Base-by-base conservation (phyloP, 2,113 vertebrate species). In the Octodon degus region DNA sequence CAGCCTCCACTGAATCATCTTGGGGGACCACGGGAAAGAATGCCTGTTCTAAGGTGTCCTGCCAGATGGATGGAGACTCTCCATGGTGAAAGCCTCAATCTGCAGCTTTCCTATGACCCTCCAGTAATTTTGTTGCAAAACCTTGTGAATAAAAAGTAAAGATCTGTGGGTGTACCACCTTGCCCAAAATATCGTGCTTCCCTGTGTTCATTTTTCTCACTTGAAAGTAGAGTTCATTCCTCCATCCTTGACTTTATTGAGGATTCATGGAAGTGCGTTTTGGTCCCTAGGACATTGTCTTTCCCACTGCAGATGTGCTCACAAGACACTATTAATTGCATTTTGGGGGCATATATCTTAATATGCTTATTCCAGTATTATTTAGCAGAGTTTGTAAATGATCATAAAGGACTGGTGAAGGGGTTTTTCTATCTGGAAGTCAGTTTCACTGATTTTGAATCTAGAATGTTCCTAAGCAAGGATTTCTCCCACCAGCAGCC, bases 391-490 rank as follows among this genome's bases (percentile, higher is more conserved):
- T 53, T 90, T 27, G 86, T 20, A 11, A 58, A 74, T 30, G 14
- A 91, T n/a, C 4, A 40, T 27, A 82, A 86, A 50, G 24, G 40
- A 60, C 17, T 53, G n/a, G 53, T 1, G 3, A 19, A 25, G 25
- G 5, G 0, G 2, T 50, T 79, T 60, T 79, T 25, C 16, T 63
- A 90, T 7, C 43, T 77, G 2, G 10, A 14, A 72, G 17, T 17
- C 32, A 80, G 1, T 86, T 91, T 87, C 68, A 25, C 55, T 90
- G 92, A 90, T 82, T 89, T 34, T 87, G 13, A 80, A 67, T 65
- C 82, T 8, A 68, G 30, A 79, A 6, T 74, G 37, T 53, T 93
- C 81, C 70, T 92, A 30, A 32, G 37, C 8, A 77, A 32, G 34
- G 43, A 22, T 84, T 89, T 37, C 40, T 65, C 2, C 6, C 27